Base-by-base conservation (phyloP, 2,797 vertebrate genomes). In the Rhinoraja longicauda region DNA sequence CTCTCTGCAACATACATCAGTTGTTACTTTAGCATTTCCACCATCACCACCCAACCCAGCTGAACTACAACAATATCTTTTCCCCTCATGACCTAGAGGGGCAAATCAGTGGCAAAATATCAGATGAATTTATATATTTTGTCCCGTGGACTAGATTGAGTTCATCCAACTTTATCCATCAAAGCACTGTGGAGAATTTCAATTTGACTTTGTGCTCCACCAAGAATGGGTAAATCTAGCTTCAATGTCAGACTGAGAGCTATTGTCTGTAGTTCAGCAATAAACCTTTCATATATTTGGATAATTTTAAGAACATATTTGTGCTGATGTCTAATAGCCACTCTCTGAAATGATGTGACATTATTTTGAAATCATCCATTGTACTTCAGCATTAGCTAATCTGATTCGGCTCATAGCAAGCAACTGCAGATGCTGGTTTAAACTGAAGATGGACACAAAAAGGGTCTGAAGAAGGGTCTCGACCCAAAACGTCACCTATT, bases 31-130 rank as follows among this genome's bases (percentile, higher is more conserved):
- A 39, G 8, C 39, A 75, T 13, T 53, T 92, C 90, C 53, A 12
- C 8, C 86, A n/a, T n/a, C 29, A 2, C 62, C n/a, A 15, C 59
- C 1, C 29, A 59, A 29, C 59, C 17, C 26, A 15, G 12, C 67
- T 75, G 64, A 92, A 75, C 57, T 9, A 91, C 6, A 72, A 9
- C 67, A 45, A 72, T 92, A 91, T 92, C 70, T 91, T 92, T 90
- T 26, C 53, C 24, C 12, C 6, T 53, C 26, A 45, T 75, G 39
- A 75, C 90, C 39, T 57, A 4, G 45, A 45, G 9, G 39, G 19
- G 73, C 5, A 75, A 91, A 73, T 92, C 13, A 92, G 39, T 45
- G 72, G 12, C 70, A 75, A 92, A 92, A n/a, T 15, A 36, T n/a
- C 67, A 12, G 64, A 72, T 91, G 39, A 72, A 92, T 57, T 29